A percentile compares a stretch with the other conserved stretches of the same genome.
Conservation (phyloP, 2,888 invertebrate species). For the Globia sparganii region DNA sequence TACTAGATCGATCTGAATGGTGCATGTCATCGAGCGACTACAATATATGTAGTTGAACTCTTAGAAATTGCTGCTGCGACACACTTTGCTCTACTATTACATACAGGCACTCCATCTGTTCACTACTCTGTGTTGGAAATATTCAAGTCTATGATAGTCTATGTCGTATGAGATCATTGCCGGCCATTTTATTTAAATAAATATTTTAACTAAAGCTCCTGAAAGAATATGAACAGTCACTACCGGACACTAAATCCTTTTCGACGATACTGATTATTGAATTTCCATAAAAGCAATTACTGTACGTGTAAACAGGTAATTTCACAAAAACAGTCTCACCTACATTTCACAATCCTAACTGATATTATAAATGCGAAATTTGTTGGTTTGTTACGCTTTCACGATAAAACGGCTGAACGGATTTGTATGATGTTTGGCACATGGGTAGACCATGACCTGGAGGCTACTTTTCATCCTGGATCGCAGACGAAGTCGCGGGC, state of each 20-base stretch:
- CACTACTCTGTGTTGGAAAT: conserved; percentile 30
- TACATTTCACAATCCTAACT: background rate
- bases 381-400: no score
- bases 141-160: conserved; percentile 64
- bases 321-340: background rate
- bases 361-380: no score
- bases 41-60: background rate
- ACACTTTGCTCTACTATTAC: conserved; percentile 2
- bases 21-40: background rate
- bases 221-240: conserved; percentile 50
- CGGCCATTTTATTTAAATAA: conserved; percentile 72
- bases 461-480: no score
- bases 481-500: no score
- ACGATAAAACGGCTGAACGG: no score
- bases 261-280: background rate
- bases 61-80: background rate
- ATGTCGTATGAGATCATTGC: conserved; percentile 80
- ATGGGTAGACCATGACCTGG: no score
- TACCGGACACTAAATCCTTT: conserved; percentile 33
- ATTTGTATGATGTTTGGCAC: no score
- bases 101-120: conserved; percentile 9
- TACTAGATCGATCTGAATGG: no score
- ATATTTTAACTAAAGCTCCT: conserved; percentile 64
- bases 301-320: background rate
- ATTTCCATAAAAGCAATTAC: background rate